phyloP scores from a whole-genome alignment of 2,797 vertebrate genomes.

The Ctenopoma multispine region DNA sequence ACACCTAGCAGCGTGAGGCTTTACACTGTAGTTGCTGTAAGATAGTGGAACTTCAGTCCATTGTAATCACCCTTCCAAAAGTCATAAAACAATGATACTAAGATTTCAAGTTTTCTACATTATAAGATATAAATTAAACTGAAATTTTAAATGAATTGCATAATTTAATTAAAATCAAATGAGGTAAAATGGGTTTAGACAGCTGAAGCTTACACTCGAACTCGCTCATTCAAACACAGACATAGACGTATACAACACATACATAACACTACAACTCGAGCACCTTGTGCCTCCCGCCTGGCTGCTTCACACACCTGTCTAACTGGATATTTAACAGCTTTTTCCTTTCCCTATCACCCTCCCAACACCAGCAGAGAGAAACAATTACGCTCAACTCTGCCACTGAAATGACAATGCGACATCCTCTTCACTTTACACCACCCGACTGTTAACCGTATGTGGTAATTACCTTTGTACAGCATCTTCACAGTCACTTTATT shows the following conservation, averaged over 20 bases:
- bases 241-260: constrained; percentile 25
- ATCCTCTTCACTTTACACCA: constrained; percentile 73
- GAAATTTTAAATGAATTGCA: background rate
- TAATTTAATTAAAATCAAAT: constrained; percentile 31
- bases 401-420: constrained; percentile 74
- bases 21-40: too few species aligned
- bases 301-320: constrained; percentile 65
- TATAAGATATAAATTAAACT: background rate
- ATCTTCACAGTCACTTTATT: constrained; percentile 84
- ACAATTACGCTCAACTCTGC: constrained; percentile 75
- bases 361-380: constrained; percentile 65
- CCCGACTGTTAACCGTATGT: constrained; percentile 77
- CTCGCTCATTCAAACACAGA: background rate
- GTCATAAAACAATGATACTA: background rate
- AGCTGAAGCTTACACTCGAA: background rate
- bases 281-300: constrained; percentile 41
- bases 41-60: background rate
- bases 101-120: background rate
- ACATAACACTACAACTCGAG: constrained; percentile 30
- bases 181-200: constrained; percentile 12
- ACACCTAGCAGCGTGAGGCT: too few species aligned
- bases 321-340: constrained; percentile 70
- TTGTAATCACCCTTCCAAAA: constrained; percentile 12
- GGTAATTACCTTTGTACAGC: constrained; percentile 83
- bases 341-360: constrained; percentile 57